These are phyloP conservation scores for Drosophila triauraria DNA, from an alignment of 1,140 invertebrate genomes.

Conservation along the genomic window DNA sequence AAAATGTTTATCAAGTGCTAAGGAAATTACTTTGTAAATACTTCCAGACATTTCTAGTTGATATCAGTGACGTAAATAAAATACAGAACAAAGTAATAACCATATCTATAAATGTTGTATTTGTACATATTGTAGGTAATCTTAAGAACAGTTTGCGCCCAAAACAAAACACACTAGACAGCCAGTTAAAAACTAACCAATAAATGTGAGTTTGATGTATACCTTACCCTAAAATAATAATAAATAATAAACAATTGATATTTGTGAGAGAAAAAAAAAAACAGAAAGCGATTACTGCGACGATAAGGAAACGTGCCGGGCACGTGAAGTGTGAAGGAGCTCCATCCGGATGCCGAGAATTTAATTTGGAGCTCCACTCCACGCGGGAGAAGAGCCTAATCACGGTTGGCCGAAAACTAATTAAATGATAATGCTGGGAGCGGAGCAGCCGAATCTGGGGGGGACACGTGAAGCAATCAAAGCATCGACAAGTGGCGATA, in stretches of 20 bases:
- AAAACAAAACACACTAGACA: slow-evolving; percentile 38
- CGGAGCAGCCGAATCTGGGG: slow-evolving; percentile 29
- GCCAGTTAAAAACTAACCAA: slow-evolving; percentile 51
- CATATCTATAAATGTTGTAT: slow-evolving; percentile 70
- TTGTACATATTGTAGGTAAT: slow-evolving; percentile 29
- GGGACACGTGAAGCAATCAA: slow-evolving; percentile 56
- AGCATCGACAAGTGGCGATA: slow-evolving; percentile 34
- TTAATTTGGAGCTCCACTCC: slow-evolving; percentile 24
- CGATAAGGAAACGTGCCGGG: slow-evolving; percentile 59
- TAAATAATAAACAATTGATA: slow-evolving; percentile 64
- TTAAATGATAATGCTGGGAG: slow-evolving; percentile 68
- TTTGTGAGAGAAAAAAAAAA: slow-evolving; percentile 47
- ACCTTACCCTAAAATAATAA: slow-evolving; percentile 35
- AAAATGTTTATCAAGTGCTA: slow-evolving; percentile 55
- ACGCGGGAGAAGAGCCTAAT: slow-evolving; percentile 20
- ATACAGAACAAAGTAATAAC: slow-evolving; percentile 31
- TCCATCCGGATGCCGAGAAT: slow-evolving; percentile 7
- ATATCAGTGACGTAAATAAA: slow-evolving; percentile 21
- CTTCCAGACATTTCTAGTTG: slow-evolving; percentile 12
- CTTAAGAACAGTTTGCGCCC: slow-evolving; percentile 71
- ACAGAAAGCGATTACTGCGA: neutral
- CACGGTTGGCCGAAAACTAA: slow-evolving; percentile 51
- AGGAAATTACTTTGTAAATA: slow-evolving; percentile 51
- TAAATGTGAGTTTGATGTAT: slow-evolving; percentile 75
- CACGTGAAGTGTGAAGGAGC: slow-evolving; percentile 53